Evolutionary conservation across 2,113 vertebrate species (phyloP), one percentile per base, ranked within the genome.

Genomic region (Herpetotheres cachinnans): DNA sequence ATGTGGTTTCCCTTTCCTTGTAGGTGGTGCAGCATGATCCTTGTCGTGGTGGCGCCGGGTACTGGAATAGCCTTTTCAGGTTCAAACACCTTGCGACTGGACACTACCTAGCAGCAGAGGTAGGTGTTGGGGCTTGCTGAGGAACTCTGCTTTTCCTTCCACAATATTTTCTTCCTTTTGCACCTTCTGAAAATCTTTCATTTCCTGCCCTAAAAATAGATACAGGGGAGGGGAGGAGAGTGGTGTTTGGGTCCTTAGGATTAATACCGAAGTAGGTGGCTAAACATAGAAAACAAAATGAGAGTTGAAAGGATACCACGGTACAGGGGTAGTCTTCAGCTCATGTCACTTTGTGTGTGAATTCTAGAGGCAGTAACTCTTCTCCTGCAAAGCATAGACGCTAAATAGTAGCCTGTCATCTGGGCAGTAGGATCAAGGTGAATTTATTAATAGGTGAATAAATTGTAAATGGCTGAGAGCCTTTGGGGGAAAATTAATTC

Each of bases 61-160:
- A 99, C 93, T 99, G 99, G 99, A 99, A 99, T 93, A 99, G 99
- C 95, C 98, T 99, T 92, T 99, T 99, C 93, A 98, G 99, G 32
- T 99, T 99, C 96, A 99, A 99, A 86, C 99, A 99, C 97, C 98
- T 99, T 93, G 99, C 99, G 67, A 99, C 99, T 4, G 99, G 99
- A 18, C 99, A 99, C 85, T 99, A 99, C 94, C 96, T 99, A 94
- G 99, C 99, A 87, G 99, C 99, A 74, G 99, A 99, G 98, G 98
- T 99, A 97, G 97, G 99, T 82, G 27, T 46, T 84, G 71, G 76
- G 86, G 19, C 30, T 25, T 10, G 6, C 5, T 88, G 26, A 40
- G 54, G 54, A 16, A 15, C 42, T 79, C 78, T 76, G 62, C 49
- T 16, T 72, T 76, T 38, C 36, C 24, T 26, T 11, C 13, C 11